Base-by-base conservation (phyloP, 2,113 vertebrate species). In the Proterorhinus semilunaris region DNA sequence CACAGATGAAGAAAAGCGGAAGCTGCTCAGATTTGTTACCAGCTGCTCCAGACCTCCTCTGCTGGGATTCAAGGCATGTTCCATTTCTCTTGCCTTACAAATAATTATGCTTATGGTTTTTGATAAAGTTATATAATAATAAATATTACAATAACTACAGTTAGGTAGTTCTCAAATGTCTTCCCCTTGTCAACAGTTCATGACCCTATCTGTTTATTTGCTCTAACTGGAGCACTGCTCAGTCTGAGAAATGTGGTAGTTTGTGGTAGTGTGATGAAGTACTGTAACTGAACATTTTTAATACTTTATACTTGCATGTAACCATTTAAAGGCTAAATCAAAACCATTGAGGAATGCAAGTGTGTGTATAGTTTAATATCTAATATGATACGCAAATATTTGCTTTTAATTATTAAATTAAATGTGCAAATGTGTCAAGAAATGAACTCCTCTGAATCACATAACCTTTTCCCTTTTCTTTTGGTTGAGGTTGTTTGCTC, bases 1-100 rank as follows among this genome's bases (percentile, higher is more conserved):
- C 91, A 96, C 96, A 2, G 96, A 98, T 47, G 97, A 96, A 52
- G 97, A 99, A 76, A 99, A 99, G 79, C 94, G 98, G 76, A 97
- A 98, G 70, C 90, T 99, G 69, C 93, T 99, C 44, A 96, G 93
- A 88, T 99, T 99, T 66, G 98, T 99, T 57, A 99, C 98, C 0
- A 99, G 98, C 88, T 99, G 98, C 83, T 99, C 98, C 66, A 94
- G 98, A 44, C 98, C 98, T 0, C 97, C 98, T 0, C 95, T 99
- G 69, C 88, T 99, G 80, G 98, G 98, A 3, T 99, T 99, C 81
- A 99, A 99, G 95, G 98, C 99, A 16, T 21, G 52, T 10, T 17
- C 16, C 27, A 36, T 36, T 10, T 10, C 5, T 2, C 4, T 6
- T 36, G 9, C 6, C 9, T 12, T 57, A 6, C 36, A 51, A 0